phyloP scores from a whole-genome alignment of 2,113 vertebrate species.

The Ictalurus punctatus region DNA sequence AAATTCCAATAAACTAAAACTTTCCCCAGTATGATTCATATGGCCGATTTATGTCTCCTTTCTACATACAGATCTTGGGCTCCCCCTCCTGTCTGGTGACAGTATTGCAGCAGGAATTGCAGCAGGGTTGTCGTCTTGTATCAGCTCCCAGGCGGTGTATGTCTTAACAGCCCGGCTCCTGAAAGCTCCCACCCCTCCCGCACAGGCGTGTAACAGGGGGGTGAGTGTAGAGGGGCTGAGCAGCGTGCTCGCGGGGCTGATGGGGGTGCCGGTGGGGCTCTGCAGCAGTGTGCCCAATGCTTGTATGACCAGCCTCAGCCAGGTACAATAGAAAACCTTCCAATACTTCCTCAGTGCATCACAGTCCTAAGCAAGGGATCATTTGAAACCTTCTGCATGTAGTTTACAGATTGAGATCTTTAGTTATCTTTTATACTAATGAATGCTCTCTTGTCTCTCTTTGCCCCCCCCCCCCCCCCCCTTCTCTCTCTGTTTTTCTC shows the following conservation, averaged over 20 bases:
- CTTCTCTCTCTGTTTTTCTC: background rate
- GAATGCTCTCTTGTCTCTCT: background rate
- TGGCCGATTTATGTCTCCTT: background rate
- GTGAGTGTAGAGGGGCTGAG: conserved; percentile 77
- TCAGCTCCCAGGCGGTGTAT: conserved; percentile 78
- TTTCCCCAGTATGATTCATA: background rate
- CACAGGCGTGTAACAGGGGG: conserved; percentile 74
- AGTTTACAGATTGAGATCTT: background rate
- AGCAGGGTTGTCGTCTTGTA: conserved; percentile 74
- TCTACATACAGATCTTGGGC: conserved; percentile 68
- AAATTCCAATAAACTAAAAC: background rate
- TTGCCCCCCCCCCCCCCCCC: background rate
- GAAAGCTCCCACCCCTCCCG: conserved; percentile 62
- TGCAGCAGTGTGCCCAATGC: conserved; percentile 78
- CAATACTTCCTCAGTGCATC: background rate
- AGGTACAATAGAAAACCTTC: conserved; percentile 67
- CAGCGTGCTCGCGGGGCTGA: conserved; percentile 75
- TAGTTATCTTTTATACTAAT: background rate
- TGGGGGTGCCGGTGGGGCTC: conserved; percentile 71
- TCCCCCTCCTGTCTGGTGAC: conserved; percentile 72
- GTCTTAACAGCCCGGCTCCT: conserved; percentile 72
- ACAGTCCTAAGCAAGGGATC: background rate
- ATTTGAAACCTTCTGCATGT: background rate
- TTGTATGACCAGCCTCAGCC: conserved; percentile 71
- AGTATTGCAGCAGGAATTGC: conserved; percentile 71